Percentiles rank a stretch among this genome's conserved stretches.
phyloP scores from a whole-genome alignment of 1,140 invertebrate species.

The Zaprionus davidi region DNA sequence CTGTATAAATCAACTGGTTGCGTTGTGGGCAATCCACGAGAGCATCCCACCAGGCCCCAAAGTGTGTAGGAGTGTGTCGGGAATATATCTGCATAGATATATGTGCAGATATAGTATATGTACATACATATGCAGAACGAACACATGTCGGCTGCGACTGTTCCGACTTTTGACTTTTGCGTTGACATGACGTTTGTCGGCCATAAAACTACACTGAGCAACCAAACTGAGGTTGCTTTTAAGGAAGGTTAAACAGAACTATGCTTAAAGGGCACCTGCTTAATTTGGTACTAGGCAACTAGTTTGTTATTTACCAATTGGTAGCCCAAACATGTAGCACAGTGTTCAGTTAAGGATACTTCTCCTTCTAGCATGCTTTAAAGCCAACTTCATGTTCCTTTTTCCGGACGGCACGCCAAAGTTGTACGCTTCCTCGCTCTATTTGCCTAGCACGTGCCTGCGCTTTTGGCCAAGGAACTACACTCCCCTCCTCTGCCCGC shows the following conservation, averaged over 20 bases:
- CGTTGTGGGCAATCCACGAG: constrained; percentile 55
- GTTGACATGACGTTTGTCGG: constrained; percentile 77
- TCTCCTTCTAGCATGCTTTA: constrained; percentile 64
- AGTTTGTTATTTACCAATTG: background rate
- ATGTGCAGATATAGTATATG: constrained; percentile 32
- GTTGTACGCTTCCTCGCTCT: constrained; percentile 50
- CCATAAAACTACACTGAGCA: constrained; percentile 56
- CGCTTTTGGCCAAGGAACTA: constrained; percentile 48
- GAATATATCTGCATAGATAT: constrained; percentile 42
- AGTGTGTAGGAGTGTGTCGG: constrained; percentile 31
- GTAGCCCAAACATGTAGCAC: constrained; percentile 5
- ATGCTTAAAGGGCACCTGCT: background rate
- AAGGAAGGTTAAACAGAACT: background rate
- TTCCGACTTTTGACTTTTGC: constrained; percentile 75
- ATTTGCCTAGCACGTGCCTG: constrained; percentile 71
- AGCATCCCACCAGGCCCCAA: constrained; percentile 15
- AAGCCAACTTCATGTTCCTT: constrained; percentile 29
- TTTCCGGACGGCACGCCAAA: constrained; percentile 66
- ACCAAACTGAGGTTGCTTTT: constrained; percentile 7
- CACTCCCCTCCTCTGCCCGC: background rate
- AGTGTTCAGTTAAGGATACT: constrained; percentile 55
- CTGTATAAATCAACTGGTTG: constrained; percentile 81
- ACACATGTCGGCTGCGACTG: constrained; percentile 27
- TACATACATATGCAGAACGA: constrained; percentile 22
- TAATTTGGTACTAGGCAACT: background rate